A percentile compares a stretch with the other conserved stretches of the same genome.
Conservation (phyloP, 2,888 invertebrate genomes). For the Fabriciana adippe region DNA sequence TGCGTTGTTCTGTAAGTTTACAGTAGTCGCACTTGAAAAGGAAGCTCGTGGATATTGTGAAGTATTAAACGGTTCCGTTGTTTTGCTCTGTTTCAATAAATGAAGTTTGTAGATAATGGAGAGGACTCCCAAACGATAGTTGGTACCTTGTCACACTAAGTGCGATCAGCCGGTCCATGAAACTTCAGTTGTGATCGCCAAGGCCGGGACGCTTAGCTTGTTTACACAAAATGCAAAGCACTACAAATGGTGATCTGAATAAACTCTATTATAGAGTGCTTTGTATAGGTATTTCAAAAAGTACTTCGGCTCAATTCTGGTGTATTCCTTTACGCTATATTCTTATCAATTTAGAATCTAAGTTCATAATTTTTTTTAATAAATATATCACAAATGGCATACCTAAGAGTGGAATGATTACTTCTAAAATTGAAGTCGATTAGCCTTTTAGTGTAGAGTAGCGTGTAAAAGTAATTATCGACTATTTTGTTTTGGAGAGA, state of each 20-base stretch:
- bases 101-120: constrained; percentile 24
- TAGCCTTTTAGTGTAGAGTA: too few species aligned
- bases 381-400: too few species aligned
- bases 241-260: constrained; percentile 57
- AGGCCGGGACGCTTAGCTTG: constrained; percentile 30
- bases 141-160: constrained; percentile 35
- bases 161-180: constrained; percentile 32
- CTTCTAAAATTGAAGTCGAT: too few species aligned
- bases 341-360: too few species aligned
- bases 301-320: neutral
- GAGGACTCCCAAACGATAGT: constrained; percentile 21
- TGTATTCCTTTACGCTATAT: too few species aligned
- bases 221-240: constrained; percentile 56
- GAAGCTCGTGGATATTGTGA: constrained; percentile 23
- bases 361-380: too few species aligned
- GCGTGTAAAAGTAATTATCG: too few species aligned
- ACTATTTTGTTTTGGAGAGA: too few species aligned
- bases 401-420: too few species aligned
- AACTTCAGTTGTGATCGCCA: constrained; percentile 24
- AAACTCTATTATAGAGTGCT: constrained; percentile 38
- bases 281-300: neutral
- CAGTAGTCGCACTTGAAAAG: constrained; percentile 17
- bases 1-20: constrained; percentile 28
- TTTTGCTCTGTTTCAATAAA: constrained; percentile 21
- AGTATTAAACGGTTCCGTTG: constrained; percentile 14